Percentiles rank a stretch among this genome's conserved stretches.
phyloP scores from a whole-genome alignment of 92 coral and sea anemone species.

The Paragorgia papillata region DNA sequence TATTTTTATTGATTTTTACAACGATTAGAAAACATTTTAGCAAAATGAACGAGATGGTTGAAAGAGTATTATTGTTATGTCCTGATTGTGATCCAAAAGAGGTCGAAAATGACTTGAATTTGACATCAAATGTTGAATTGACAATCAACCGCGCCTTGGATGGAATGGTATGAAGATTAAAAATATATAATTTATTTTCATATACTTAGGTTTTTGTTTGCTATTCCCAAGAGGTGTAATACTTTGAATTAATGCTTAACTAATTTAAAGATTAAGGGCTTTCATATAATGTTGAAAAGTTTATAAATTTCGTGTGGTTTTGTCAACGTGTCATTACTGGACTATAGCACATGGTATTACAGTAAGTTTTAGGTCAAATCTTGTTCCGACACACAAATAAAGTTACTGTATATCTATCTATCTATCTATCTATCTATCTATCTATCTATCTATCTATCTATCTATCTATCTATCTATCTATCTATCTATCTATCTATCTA shows the following conservation, averaged over 20 bases:
- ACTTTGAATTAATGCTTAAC: not conserved
- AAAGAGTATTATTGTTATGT: conserved; percentile 74
- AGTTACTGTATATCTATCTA: no score
- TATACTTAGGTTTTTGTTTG: not conserved
- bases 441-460: no score
- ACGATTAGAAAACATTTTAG: not conserved
- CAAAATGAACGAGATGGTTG: conserved; percentile 57
- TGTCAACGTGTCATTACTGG: no score
- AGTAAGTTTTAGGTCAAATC: no score
- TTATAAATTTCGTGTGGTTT: no score
- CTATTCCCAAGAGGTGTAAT: not conserved
- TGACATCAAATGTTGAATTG: conserved; percentile 62
- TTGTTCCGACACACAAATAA: no score
- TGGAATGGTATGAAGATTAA: conserved; percentile 68
- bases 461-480: no score
- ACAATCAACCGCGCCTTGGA: conserved; percentile 90
- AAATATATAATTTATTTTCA: not conserved
- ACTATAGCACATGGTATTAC: no score
- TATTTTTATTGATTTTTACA: no score
- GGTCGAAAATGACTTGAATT: conserved; percentile 65
- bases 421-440: no score
- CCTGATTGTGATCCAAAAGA: conserved; percentile 65
- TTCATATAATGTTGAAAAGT: no score
- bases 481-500: no score
- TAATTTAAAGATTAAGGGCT: not conserved